Base-by-base conservation (phyloP, 2,888 invertebrate genomes). In the Euplexia lucipara region DNA sequence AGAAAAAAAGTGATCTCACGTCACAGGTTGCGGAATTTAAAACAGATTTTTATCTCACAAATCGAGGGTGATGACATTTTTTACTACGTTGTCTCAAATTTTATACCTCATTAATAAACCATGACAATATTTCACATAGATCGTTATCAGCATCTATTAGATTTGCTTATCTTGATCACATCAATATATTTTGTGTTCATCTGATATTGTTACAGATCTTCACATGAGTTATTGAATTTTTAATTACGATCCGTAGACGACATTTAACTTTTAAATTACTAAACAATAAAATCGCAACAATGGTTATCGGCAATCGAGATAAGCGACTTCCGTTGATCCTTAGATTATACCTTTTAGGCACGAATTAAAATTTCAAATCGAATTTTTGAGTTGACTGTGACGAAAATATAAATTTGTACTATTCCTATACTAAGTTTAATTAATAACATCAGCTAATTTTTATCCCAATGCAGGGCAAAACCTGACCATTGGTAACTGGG, bases 241-340 rank as follows among this genome's bases (percentile, higher is more conserved):
- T 88, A 84, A 89, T 89, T 88, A 81, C 83, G 70, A 71, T 78
- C 75, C 51, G 63, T 70, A 68, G 70, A 51, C 56, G 73, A 81
- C 80, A 81, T 75, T 79, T 52, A 75, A 67, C 45, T 68, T 65
- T 76, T 58, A 78, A 61, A 78, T 74, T 57, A 9, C 45, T 8
- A 35, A 39, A 35, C 59, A 62, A 64, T 81, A 67, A 72, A 81
- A 79, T 61, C 56, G 16, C 70, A 69, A 78, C 75, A 78, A 80
- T 78, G 69, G 62, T 57, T 75, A 78, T 71, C 69, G 48, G 3
- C 16, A 66, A 78, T 76, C 65, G 16, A 52, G 51, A 63, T 63
- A 65, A 51, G 22, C 26, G 41, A 48, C 52, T 48, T 57, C 45
- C 49, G 56, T 52, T 66, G 69, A 72, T 49, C 26, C 8, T n/a